A percentile compares a stretch with the other conserved stretches of the same genome.
phyloP scores from a whole-genome alignment of 2,888 invertebrate species.

The Rhagium mordax region DNA sequence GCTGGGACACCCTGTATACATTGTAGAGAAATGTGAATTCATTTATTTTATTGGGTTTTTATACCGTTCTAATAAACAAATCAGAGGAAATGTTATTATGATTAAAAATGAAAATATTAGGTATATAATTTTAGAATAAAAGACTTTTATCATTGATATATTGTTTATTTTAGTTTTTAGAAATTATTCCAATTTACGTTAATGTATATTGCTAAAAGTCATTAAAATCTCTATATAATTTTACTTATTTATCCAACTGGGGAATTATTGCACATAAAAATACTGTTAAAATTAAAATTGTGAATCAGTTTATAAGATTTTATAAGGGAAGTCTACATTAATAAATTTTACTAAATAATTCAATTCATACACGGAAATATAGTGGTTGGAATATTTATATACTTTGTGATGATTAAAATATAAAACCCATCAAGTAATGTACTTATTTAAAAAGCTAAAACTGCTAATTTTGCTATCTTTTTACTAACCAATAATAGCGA shows the following conservation, averaged over 20 bases:
- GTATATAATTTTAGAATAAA: constrained; percentile 20
- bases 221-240: not conserved
- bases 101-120: constrained; percentile 24
- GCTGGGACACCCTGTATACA: no score
- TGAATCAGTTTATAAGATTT: not conserved
- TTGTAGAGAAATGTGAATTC: constrained; percentile 12
- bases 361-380: no score
- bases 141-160: constrained; percentile 20
- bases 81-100: constrained; percentile 23
- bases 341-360: not conserved
- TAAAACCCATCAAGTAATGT: no score
- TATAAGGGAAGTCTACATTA: not conserved
- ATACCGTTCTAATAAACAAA: constrained; percentile 25
- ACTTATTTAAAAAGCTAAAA: no score
- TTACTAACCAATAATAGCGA: no score
- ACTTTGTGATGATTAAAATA: no score
- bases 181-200: constrained; percentile 1
- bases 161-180: constrained; percentile 21
- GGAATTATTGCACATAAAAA: not conserved
- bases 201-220: not conserved
- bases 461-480: no score
- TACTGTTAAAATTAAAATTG: not conserved
- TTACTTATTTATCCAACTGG: not conserved
- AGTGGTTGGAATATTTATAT: no score
- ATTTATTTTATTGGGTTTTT: constrained; percentile 26